phyloP scores from a whole-genome alignment of 1,140 invertebrate species.

The Orchesella cincta region DNA sequence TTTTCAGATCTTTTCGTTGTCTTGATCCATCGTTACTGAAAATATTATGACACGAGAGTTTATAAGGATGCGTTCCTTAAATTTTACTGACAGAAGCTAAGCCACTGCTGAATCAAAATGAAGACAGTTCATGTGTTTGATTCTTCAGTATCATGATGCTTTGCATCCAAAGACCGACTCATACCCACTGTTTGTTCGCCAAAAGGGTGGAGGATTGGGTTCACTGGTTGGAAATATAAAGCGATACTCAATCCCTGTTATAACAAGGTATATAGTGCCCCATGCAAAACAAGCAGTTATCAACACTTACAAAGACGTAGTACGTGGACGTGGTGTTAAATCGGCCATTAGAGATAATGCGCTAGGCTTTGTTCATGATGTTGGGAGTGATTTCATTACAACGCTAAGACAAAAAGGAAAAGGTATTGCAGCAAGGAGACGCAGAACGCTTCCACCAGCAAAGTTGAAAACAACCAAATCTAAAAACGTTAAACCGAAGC shows the following conservation, averaged over 20 bases:
- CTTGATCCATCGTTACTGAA: not conserved
- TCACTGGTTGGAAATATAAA: not conserved
- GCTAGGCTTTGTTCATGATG: not conserved
- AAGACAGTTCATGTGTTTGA: constrained; percentile 17
- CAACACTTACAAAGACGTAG: not conserved
- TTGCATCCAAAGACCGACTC: not conserved
- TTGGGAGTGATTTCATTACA: not conserved
- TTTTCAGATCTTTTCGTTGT: not conserved
- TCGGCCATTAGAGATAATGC: not conserved
- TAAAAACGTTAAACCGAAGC: no score
- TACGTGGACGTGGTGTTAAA: not conserved
- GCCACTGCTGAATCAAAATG: not conserved
- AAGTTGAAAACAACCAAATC: not conserved
- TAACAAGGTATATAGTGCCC: not conserved
- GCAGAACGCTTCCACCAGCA: not conserved
- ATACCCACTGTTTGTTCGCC: not conserved
- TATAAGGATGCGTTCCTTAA: not conserved
- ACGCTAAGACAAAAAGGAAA: not conserved
- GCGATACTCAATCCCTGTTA: not conserved
- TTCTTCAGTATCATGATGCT: not conserved
- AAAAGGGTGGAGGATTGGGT: not conserved
- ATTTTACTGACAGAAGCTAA: not conserved
- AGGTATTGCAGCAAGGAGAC: not conserved
- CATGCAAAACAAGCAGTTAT: not conserved
- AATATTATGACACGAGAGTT: not conserved